These are phyloP conservation scores for Polypedilum pembai DNA, from an alignment of 1,140 invertebrate genomes.

Conservation along the genomic window DNA sequence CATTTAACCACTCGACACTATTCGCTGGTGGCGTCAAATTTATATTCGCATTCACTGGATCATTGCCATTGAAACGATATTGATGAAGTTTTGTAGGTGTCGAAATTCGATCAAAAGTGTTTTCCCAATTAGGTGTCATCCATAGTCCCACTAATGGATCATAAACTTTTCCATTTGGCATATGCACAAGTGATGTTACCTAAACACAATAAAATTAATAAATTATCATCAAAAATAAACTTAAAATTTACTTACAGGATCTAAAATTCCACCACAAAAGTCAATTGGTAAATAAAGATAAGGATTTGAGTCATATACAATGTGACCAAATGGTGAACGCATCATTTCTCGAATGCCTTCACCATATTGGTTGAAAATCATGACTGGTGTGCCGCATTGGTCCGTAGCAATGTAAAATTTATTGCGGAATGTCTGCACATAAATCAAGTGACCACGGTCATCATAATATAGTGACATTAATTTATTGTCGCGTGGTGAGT, in stretches of 20 bases:
- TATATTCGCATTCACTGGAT: conserved; percentile 79
- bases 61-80: conserved; percentile 86
- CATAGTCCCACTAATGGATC: conserved; percentile 90
- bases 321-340: conserved; percentile 90
- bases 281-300: conserved; percentile 88
- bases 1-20: conserved; percentile 73
- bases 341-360: conserved; percentile 88
- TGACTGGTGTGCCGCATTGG: conserved; percentile 87
- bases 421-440: conserved; percentile 79
- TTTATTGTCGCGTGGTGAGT: conserved; percentile 83
- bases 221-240: neutral
- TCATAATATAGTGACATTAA: conserved; percentile 88
- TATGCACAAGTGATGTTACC: conserved; percentile 84
- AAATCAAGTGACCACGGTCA: conserved; percentile 81
- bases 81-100: conserved; percentile 75
- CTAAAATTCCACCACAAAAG: conserved; percentile 85
- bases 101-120: conserved; percentile 65
- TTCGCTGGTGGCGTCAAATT: conserved; percentile 70
- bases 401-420: conserved; percentile 95
- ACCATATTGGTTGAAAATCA: conserved; percentile 92
- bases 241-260: conserved; percentile 55
- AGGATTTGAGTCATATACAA: conserved; percentile 90
- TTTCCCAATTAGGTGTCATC: conserved; percentile 88
- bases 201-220: conserved; percentile 34
- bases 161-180: conserved; percentile 86